Conservation (phyloP, 2,113 vertebrate genomes). For the Pterocles gutturalis region DNA sequence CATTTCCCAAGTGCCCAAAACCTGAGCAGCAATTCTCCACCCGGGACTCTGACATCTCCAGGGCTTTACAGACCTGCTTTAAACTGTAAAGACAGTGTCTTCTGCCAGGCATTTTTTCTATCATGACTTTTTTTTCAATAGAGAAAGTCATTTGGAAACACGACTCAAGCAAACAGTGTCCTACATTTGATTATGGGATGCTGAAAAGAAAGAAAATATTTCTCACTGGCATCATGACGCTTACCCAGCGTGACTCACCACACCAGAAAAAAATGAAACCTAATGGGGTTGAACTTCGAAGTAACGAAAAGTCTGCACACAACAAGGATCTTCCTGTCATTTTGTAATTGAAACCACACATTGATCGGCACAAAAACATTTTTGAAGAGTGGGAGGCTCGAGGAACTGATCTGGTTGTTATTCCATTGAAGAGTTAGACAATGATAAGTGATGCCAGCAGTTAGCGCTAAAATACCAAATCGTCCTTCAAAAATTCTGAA, state of each 20-base stretch:
- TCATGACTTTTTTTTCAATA: not conserved
- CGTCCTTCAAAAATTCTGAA: not conserved
- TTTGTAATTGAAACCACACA: constrained; percentile 27
- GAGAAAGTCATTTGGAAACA: not conserved
- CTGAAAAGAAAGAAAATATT: constrained; percentile 6
- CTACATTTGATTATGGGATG: not conserved
- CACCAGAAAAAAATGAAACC: constrained; percentile 19
- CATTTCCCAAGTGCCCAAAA: not conserved
- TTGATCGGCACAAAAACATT: not conserved
- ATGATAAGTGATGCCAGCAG: not conserved
- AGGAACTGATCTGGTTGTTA: not conserved
- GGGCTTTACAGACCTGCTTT: not conserved
- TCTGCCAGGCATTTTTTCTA: not conserved
- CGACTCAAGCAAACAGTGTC: not conserved
- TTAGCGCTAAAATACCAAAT: not conserved
- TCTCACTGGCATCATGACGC: constrained; percentile 15
- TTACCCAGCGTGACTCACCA: constrained; percentile 17
- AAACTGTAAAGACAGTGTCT: not conserved
- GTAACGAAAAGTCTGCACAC: constrained; percentile 34
- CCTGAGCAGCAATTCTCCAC: not conserved
- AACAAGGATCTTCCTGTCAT: constrained; percentile 43
- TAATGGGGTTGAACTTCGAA: constrained; percentile 63
- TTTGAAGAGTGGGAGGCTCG: not conserved
- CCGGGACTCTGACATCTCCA: not conserved
- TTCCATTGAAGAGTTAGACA: not conserved